These are phyloP conservation scores for Bursaphelenchus mucronatus DNA, from an alignment of 1,140 invertebrate species.

Conservation along the genomic window DNA sequence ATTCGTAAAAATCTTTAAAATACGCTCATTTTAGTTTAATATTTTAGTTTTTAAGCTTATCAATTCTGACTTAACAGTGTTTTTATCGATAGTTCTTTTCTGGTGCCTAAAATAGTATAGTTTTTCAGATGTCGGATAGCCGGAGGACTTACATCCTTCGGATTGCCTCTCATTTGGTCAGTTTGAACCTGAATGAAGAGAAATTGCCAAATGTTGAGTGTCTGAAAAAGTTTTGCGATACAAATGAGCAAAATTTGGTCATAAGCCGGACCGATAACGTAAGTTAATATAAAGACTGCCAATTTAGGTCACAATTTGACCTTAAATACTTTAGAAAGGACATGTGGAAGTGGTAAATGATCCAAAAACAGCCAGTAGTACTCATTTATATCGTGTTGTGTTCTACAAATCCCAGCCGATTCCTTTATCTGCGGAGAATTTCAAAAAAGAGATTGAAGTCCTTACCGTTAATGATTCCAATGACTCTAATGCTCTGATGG, in stretches of 20 bases:
- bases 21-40: no score
- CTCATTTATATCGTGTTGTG: slow-evolving; percentile 47
- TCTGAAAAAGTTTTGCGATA: slow-evolving; percentile 49
- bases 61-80: no score
- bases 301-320: background rate
- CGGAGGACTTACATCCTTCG: slow-evolving; percentile 37
- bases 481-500: slow-evolving; percentile 45
- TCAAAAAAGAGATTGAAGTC: slow-evolving; percentile 52
- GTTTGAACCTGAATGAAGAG: slow-evolving; percentile 54
- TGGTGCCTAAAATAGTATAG: background rate
- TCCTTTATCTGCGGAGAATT: slow-evolving; percentile 50
- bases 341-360: slow-evolving; percentile 53
- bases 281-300: background rate
- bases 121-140: slow-evolving; percentile 17
- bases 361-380: slow-evolving; percentile 14
- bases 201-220: slow-evolving; percentile 51
- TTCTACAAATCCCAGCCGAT: slow-evolving; percentile 52
- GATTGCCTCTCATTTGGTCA: slow-evolving; percentile 54
- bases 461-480: slow-evolving; percentile 55
- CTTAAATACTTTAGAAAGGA: slow-evolving; percentile 42
- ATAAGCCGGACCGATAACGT: slow-evolving; percentile 55
- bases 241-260: slow-evolving; percentile 42
- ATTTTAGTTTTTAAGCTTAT: no score
- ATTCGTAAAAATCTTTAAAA: no score
- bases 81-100: no score